Evolutionary conservation across 1,140 invertebrate species (phyloP).

Genomic region (Conopomorpha cramerella): DNA sequence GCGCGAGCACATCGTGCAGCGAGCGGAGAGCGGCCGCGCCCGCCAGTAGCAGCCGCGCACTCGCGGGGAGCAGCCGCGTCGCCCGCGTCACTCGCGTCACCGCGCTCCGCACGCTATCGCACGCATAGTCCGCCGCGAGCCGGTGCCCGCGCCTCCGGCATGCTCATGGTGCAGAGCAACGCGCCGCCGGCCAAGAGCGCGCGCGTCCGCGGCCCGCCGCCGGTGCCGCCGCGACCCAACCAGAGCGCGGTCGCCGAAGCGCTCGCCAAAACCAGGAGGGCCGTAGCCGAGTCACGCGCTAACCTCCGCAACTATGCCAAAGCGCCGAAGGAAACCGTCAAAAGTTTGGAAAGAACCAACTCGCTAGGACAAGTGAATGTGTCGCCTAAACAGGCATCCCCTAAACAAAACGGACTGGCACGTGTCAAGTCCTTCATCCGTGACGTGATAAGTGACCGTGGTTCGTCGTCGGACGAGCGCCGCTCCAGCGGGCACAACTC

Average conservation of each 20-base stretch:
- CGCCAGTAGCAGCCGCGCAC: conserved; percentile 32
- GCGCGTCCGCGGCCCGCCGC: conserved; percentile 65
- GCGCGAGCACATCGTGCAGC: no score
- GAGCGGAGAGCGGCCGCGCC: conserved; percentile 3
- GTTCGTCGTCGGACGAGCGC: conserved; percentile 49
- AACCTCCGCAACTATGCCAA: conserved; percentile 39
- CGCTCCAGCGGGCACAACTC: conserved; percentile 49
- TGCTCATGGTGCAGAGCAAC: conserved; percentile 54
- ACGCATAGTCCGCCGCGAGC: conserved; percentile 39
- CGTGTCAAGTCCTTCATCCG: conserved; percentile 57
- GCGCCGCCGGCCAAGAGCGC: conserved; percentile 46
- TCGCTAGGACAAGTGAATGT: conserved; percentile 44
- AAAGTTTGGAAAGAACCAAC: conserved; percentile 42
- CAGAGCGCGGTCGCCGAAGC: conserved; percentile 71
- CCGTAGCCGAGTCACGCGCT: conserved; percentile 59
- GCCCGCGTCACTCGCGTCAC: conserved; percentile 7
- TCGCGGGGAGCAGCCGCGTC: conserved; percentile 18
- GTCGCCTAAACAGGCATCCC: conserved; percentile 51
- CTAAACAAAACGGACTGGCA: conserved; percentile 49
- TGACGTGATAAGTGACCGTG: conserved; percentile 57
- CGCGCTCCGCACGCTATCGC: conserved; percentile 48
- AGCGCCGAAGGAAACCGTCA: conserved; percentile 30
- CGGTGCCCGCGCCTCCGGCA: conserved; percentile 23
- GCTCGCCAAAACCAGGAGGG: conserved; percentile 64
- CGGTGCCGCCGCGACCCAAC: conserved; percentile 73